Conservation (phyloP, 2,888 invertebrate species). For the Chironomus tentans region DNA sequence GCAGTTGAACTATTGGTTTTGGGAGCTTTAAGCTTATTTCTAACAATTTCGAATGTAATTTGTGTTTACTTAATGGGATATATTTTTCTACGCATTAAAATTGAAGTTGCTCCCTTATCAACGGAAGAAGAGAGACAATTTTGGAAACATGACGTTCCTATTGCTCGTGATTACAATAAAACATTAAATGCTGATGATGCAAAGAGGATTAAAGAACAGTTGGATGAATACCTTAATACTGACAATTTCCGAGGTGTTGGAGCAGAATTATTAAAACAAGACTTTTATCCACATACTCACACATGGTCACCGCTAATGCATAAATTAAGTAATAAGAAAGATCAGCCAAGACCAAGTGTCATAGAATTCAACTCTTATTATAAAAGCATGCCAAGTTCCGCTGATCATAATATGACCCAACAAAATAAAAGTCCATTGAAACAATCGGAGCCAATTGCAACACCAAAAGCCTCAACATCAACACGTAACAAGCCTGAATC, state of each 20-base stretch:
- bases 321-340: neutral
- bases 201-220: constrained; percentile 37
- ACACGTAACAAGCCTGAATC: neutral
- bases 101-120: constrained; percentile 50
- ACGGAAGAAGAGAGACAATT: constrained; percentile 45
- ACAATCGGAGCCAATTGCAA: neutral
- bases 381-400: neutral
- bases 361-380: neutral
- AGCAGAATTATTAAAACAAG: constrained; percentile 1
- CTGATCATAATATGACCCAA: neutral
- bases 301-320: constrained; percentile 18
- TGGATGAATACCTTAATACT: constrained; percentile 33
- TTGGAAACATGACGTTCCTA: constrained; percentile 55
- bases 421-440: neutral
- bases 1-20: constrained; percentile 53
- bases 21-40: constrained; percentile 58
- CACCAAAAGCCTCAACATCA: neutral
- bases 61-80: constrained; percentile 63
- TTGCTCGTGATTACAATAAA: constrained; percentile 49
- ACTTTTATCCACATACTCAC: neutral
- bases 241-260: constrained; percentile 15
- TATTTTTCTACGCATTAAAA: constrained; percentile 54
- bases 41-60: constrained; percentile 64
- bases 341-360: neutral
- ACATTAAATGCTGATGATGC: constrained; percentile 38